Percentiles rank a stretch among this genome's conserved stretches.
phyloP scores from a whole-genome alignment of 1,140 invertebrate species.

The Philopotamus ludificatus region DNA sequence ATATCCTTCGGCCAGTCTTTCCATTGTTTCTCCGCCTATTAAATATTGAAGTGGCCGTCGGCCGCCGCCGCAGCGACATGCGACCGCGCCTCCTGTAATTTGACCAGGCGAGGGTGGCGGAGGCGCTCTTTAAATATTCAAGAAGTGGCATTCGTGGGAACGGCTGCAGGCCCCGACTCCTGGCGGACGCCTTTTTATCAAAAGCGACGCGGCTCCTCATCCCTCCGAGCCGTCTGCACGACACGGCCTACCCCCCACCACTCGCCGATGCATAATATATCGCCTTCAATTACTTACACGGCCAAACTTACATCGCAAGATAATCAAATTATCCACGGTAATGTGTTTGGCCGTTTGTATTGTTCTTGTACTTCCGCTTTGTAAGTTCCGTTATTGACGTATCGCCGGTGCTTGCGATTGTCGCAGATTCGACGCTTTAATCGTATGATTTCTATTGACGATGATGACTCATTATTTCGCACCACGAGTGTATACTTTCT shows the following conservation, averaged over 20 bases:
- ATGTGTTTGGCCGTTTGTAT: too few relatives aligned
- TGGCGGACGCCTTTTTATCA: neutral
- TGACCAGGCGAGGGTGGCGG: neutral
- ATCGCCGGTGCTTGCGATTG: too few relatives aligned
- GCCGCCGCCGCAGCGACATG: neutral
- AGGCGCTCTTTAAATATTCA: constrained; percentile 4
- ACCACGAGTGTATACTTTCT: too few relatives aligned
- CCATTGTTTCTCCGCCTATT: neutral
- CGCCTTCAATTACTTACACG: neutral
- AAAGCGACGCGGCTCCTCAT: neutral
- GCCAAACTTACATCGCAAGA: too few relatives aligned
- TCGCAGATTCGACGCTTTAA: too few relatives aligned
- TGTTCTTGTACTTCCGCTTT: too few relatives aligned
- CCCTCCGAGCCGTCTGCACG: neutral
- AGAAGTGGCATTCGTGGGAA: neutral
- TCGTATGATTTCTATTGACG: too few relatives aligned
- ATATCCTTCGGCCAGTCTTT: neutral
- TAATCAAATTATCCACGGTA: too few relatives aligned
- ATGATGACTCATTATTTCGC: too few relatives aligned
- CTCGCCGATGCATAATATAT: neutral
- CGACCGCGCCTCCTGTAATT: neutral
- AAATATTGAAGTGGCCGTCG: constrained; percentile 3
- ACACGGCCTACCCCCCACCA: neutral
- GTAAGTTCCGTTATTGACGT: too few relatives aligned
- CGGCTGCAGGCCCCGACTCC: neutral